Base-by-base conservation (phyloP, 2,113 vertebrate genomes). In the Pheucticus melanocephalus region DNA sequence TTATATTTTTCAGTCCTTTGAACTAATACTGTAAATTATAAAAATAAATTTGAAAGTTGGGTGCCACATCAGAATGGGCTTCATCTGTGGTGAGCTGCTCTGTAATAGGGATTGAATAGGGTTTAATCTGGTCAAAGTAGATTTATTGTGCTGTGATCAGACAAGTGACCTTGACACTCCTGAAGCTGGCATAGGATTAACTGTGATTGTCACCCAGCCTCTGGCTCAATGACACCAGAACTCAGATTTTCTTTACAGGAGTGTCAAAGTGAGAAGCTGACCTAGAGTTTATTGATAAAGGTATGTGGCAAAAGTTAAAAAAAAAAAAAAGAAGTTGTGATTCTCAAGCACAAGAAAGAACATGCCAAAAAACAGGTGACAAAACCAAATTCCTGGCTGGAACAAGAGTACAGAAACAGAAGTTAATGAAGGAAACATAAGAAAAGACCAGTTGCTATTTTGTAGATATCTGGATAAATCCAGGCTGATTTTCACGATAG, bases 291-390 rank as follows among this genome's bases (percentile, higher is more conserved):
- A 65, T 65, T 4, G 2, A 39, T 3, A 2, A 15, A 19, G 17
- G 2, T 37, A 18, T 13, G 4, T 6, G 10, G 7, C 6, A 89
- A 37, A 75, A 73, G 3, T 48, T 1, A 16, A 33, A 21, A 56
- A 56, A 13, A 54, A n/a, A 54, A n/a, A 35, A 50, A 9, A 37
- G 3, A 42, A 35, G 5, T 40, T 33, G 14, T 27, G 31, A 63
- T 79, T 85, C 15, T 71, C 30, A 33, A 16, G 40, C 23, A 76
- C 8, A 22, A 70, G 27, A 9, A 53, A 75, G 14, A 51, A 30
- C 22, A 40, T 0, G 1, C 1, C 2, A 1, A 33, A 31, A 54
- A 31, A 5, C 53, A 31, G 2, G 15, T n/a, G 23, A 6, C 39
- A 82, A 54, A 61, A 66, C 21, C 3, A 14, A 79, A 82, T 48